Evolutionary conservation across 2,888 invertebrate genomes (phyloP).

Genomic region (Sycophila texana): DNA sequence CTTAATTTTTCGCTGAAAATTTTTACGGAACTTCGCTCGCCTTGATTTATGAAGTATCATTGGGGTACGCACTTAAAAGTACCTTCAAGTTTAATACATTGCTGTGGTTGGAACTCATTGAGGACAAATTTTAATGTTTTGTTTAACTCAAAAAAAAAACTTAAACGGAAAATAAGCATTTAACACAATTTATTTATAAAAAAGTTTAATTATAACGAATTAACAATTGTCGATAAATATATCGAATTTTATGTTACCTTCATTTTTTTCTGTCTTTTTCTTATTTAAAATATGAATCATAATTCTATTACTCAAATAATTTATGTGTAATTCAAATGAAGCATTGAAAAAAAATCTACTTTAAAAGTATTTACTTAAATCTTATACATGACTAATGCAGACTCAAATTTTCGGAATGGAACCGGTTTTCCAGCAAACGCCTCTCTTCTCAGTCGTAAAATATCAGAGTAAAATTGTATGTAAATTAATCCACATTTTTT

Average conservation of each 20-base stretch:
- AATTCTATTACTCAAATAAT: not conserved
- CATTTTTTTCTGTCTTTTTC: not conserved
- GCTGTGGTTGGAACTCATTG: not conserved
- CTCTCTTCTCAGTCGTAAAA: conserved; percentile 30
- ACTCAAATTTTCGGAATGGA: conserved; percentile 67
- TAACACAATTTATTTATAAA: too few species aligned
- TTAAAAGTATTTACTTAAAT: conserved; percentile 7
- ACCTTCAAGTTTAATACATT: too few species aligned
- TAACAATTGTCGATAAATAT: too few species aligned
- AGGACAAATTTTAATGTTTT: not conserved
- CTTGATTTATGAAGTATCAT: not conserved
- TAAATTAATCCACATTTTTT: conserved; percentile 15
- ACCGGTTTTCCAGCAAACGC: conserved; percentile 72
- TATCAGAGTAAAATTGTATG: not conserved
- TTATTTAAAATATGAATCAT: too few species aligned
- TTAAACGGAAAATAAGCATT: too few species aligned
- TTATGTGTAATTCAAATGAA: not conserved
- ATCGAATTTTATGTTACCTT: too few species aligned
- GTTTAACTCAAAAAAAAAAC: not conserved
- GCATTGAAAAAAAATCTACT: not conserved
- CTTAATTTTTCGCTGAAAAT: not conserved
- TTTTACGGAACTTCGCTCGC: not conserved
- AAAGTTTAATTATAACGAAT: too few species aligned
- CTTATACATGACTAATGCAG: conserved; percentile 53
- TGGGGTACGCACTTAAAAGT: not conserved